These are phyloP conservation scores for Ectemnius lituratus DNA, from an alignment of 2,888 invertebrate species.

Conservation along the genomic window DNA sequence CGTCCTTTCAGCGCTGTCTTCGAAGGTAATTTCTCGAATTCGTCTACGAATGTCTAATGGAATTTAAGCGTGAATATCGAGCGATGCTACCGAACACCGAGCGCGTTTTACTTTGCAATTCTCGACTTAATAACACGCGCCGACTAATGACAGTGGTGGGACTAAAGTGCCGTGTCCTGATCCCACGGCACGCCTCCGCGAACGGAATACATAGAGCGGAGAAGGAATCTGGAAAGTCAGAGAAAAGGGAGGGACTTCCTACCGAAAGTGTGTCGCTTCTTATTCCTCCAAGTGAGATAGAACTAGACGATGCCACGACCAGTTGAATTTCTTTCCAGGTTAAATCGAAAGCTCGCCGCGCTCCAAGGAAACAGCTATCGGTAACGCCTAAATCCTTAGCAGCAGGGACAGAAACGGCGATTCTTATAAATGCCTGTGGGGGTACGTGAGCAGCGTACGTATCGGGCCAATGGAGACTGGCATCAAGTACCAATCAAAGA, in stretches of 20 bases:
- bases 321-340: too few species aligned
- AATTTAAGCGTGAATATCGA: too few species aligned
- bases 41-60: too few species aligned
- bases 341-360: too few species aligned
- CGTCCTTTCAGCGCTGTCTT: too few species aligned
- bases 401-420: constrained; percentile 62
- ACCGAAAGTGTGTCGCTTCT: too few species aligned
- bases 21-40: too few species aligned
- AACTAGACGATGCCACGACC: too few species aligned
- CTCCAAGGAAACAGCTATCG: constrained; percentile 4
- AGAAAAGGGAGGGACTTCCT: too few species aligned
- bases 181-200: constrained; percentile 2
- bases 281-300: too few species aligned
- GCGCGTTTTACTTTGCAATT: constrained; percentile 1
- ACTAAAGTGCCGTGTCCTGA: background rate
- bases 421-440: constrained; percentile 67
- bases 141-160: background rate
- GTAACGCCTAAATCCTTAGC: constrained; percentile 53
- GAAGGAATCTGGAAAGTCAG: too few species aligned
- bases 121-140: constrained; percentile 7
- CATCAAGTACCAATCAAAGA: constrained; percentile 76
- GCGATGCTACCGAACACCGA: background rate
- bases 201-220: too few species aligned
- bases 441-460: constrained; percentile 70
- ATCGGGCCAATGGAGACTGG: constrained; percentile 69